Conservation (phyloP, 2,888 invertebrate species). For the Geophilus truncorum region DNA sequence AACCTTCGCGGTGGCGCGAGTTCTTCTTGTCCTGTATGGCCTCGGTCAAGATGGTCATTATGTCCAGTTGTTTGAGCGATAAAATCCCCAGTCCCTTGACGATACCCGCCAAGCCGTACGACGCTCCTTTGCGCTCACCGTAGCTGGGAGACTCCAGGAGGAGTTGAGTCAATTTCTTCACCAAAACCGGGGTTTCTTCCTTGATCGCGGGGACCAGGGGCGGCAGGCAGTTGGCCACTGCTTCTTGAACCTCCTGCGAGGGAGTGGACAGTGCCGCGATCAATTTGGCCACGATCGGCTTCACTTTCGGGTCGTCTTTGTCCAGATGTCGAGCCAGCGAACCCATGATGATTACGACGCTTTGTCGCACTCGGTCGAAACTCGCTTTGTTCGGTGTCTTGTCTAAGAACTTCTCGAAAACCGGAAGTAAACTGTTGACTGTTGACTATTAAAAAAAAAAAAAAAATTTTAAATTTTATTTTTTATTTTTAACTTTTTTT, state of each 20-base stretch:
- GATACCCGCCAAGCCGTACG: slow-evolving; percentile 90
- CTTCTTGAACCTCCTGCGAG: slow-evolving; percentile 93
- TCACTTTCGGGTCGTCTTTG: slow-evolving; percentile 79
- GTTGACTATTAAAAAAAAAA: slow-evolving; percentile 47
- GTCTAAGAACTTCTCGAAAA: slow-evolving; percentile 89
- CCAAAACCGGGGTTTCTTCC: slow-evolving; percentile 80
- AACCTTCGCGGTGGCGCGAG: slow-evolving; percentile 84
- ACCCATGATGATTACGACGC: slow-evolving; percentile 95
- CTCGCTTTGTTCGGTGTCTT: slow-evolving; percentile 84
- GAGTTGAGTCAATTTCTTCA: slow-evolving; percentile 78
- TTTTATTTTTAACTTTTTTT: not conserved
- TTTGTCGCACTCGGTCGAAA: slow-evolving; percentile 89
- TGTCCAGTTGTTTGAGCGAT: slow-evolving; percentile 88
- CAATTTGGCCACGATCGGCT: slow-evolving; percentile 87
- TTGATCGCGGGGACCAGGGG: slow-evolving; percentile 88
- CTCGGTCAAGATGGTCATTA: slow-evolving; percentile 86
- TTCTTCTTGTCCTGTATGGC: slow-evolving; percentile 97
- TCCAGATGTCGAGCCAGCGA: slow-evolving; percentile 93
- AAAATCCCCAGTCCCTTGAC: slow-evolving; percentile 96
- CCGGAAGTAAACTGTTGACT: slow-evolving; percentile 68
- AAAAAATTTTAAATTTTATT: not conserved
- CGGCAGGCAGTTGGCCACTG: slow-evolving; percentile 93
- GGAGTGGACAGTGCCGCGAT: slow-evolving; percentile 91
- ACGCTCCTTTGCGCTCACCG: slow-evolving; percentile 90
- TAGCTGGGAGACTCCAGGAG: slow-evolving; percentile 87